phyloP scores from a whole-genome alignment of 2,113 vertebrate species.

The Osmerus eperlanus region DNA sequence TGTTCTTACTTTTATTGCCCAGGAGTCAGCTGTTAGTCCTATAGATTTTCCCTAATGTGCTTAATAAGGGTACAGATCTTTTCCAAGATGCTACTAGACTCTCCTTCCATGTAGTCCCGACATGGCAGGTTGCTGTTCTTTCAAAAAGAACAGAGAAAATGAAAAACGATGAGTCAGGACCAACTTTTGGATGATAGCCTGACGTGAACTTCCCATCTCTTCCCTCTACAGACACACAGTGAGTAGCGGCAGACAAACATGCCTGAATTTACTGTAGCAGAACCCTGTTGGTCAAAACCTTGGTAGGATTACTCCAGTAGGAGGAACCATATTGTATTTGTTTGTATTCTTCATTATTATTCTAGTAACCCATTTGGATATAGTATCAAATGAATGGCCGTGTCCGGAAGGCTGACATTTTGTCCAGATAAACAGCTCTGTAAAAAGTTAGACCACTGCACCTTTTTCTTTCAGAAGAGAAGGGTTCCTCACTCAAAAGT shows the following conservation, averaged over 20 bases:
- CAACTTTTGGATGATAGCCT: slow-evolving; percentile 16
- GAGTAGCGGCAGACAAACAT: background rate
- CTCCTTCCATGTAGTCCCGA: slow-evolving; percentile 68
- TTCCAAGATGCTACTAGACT: slow-evolving; percentile 58
- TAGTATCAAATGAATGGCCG: too few species aligned
- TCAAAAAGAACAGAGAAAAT: slow-evolving; percentile 62
- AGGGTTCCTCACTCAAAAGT: too few species aligned
- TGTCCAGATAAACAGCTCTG: too few species aligned
- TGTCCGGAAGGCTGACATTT: too few species aligned
- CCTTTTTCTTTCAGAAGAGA: too few species aligned
- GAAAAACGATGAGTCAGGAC: slow-evolving; percentile 34
- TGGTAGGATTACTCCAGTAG: too few species aligned
- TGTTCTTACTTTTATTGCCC: slow-evolving; percentile 13
- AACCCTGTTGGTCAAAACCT: background rate
- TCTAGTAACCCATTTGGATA: too few species aligned
- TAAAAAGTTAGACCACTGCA: too few species aligned
- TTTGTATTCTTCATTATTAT: too few species aligned
- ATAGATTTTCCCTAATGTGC: slow-evolving; percentile 23
- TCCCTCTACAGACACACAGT: background rate
- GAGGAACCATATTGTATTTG: too few species aligned
- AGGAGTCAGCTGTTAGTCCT: slow-evolving; percentile 15
- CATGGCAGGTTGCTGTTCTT: slow-evolving; percentile 67
- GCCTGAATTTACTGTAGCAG: background rate
- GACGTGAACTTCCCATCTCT: slow-evolving; percentile 5
- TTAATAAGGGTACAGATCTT: slow-evolving; percentile 36